Percentiles rank a stretch among this genome's conserved stretches.
These are phyloP conservation scores for Pangasius sanitwongsei DNA, from an alignment of 2,797 vertebrate species.

Conservation along the genomic window DNA sequence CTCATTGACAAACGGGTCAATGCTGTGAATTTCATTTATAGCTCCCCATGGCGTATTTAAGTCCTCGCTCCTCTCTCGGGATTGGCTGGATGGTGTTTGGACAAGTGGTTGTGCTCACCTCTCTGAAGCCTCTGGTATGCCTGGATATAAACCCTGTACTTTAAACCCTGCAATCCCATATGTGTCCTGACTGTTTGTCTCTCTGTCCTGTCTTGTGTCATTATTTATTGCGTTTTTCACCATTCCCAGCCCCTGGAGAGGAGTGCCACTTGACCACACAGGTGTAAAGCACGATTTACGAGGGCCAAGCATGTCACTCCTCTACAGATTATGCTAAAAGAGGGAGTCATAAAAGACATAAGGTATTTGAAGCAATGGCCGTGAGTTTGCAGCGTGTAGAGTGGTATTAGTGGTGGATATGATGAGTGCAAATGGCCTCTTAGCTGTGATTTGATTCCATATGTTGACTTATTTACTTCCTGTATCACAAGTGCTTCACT, in stretches of 20 bases:
- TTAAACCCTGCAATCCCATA: not conserved
- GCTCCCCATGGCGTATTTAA: not conserved
- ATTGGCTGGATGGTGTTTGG: slow-evolving; percentile 9
- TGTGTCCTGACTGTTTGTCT: not conserved
- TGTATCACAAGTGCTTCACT: not conserved
- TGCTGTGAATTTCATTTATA: not conserved
- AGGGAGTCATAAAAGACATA: slow-evolving; percentile 38
- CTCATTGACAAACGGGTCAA: not conserved
- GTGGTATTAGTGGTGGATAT: not conserved
- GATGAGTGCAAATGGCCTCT: not conserved
- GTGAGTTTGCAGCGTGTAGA: slow-evolving; percentile 10
- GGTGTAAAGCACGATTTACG: not conserved
- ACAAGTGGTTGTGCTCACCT: slow-evolving; percentile 23
- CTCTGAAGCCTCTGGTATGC: slow-evolving; percentile 30
- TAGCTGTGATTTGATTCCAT: not conserved
- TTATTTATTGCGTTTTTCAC: not conserved
- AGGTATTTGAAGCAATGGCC: slow-evolving; percentile 38
- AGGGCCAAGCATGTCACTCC: not conserved
- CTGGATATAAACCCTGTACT: slow-evolving; percentile 10
- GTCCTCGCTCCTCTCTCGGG: slow-evolving; percentile 16
- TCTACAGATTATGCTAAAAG: not conserved
- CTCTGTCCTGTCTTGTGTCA: not conserved
- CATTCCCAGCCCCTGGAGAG: not conserved
- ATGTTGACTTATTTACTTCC: not conserved
- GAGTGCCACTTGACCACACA: not conserved